Conservation (phyloP, 1,140 invertebrate species). For the Drosophila kepulauana region DNA sequence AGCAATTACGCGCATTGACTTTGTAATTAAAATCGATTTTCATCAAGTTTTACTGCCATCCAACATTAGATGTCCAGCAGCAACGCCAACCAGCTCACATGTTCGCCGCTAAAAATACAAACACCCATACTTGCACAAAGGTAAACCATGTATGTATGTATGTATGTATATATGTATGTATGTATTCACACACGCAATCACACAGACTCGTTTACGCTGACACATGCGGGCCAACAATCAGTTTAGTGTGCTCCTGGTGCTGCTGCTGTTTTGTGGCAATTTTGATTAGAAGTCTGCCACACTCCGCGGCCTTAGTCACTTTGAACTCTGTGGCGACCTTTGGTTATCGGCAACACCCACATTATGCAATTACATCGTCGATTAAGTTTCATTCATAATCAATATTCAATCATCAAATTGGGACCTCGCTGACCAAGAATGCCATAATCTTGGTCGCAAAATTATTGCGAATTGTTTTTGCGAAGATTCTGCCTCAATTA, state of each 20-base stretch:
- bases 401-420: too few relatives aligned
- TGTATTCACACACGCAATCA: conserved; percentile 6
- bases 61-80: conserved; percentile 62
- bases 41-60: conserved; percentile 72
- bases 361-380: too few relatives aligned
- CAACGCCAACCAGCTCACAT: not conserved
- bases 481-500: too few relatives aligned
- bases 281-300: conserved; percentile 74
- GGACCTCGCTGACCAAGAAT: too few relatives aligned
- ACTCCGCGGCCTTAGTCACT: not conserved
- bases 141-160: not conserved
- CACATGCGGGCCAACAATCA: conserved; percentile 55
- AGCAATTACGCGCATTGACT: conserved; percentile 81
- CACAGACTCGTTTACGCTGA: conserved; percentile 19
- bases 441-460: too few relatives aligned
- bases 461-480: too few relatives aligned
- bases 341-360: too few relatives aligned
- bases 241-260: conserved; percentile 54
- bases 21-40: conserved; percentile 84
- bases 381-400: too few relatives aligned
- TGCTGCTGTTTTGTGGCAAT: conserved; percentile 69
- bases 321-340: too few relatives aligned
- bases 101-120: too few relatives aligned
- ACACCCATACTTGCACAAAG: too few relatives aligned
- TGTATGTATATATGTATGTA: not conserved